phyloP scores from a whole-genome alignment of 1,140 invertebrate species.

The Lasaia peninsularis region DNA sequence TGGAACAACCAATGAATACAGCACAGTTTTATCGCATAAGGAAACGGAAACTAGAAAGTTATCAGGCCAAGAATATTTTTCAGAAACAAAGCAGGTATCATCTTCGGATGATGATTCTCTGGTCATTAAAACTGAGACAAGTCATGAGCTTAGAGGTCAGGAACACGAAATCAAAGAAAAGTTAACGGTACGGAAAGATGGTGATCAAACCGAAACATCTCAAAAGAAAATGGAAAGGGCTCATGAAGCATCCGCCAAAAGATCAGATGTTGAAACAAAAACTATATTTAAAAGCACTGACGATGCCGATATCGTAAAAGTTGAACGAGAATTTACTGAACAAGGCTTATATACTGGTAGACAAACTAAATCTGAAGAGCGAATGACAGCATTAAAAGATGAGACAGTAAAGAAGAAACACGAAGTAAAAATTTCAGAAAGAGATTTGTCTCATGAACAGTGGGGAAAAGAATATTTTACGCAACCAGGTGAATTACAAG shows the following conservation, averaged over 20 bases:
- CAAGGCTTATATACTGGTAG: slow-evolving; percentile 71
- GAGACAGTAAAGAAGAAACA: slow-evolving; percentile 71
- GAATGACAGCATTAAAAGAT: slow-evolving; percentile 73
- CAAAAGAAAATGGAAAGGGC: slow-evolving; percentile 70
- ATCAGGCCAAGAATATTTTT: slow-evolving; percentile 70
- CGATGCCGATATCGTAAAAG: slow-evolving; percentile 61
- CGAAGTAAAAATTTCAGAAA: slow-evolving; percentile 74
- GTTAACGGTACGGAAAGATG: slow-evolving; percentile 58
- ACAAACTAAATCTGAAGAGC: slow-evolving; percentile 76
- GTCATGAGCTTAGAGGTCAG: slow-evolving; percentile 66
- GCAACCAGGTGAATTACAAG: slow-evolving; percentile 66
- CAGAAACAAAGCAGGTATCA: slow-evolving; percentile 70
- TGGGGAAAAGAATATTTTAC: slow-evolving; percentile 77
- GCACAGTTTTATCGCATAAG: slow-evolving; percentile 68
- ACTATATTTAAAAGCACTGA: slow-evolving; percentile 67
- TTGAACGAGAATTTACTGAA: slow-evolving; percentile 68
- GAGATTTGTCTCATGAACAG: slow-evolving; percentile 74
- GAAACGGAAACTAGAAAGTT: slow-evolving; percentile 73
- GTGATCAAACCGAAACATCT: slow-evolving; percentile 69
- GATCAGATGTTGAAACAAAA: slow-evolving; percentile 70
- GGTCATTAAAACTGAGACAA: slow-evolving; percentile 71
- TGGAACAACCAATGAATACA: slow-evolving; percentile 48
- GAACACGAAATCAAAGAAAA: slow-evolving; percentile 74
- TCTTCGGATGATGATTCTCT: slow-evolving; percentile 74
- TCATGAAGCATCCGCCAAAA: slow-evolving; percentile 67